Conservation (phyloP, 2,113 vertebrate species). For the Burhinus oedicnemus region DNA sequence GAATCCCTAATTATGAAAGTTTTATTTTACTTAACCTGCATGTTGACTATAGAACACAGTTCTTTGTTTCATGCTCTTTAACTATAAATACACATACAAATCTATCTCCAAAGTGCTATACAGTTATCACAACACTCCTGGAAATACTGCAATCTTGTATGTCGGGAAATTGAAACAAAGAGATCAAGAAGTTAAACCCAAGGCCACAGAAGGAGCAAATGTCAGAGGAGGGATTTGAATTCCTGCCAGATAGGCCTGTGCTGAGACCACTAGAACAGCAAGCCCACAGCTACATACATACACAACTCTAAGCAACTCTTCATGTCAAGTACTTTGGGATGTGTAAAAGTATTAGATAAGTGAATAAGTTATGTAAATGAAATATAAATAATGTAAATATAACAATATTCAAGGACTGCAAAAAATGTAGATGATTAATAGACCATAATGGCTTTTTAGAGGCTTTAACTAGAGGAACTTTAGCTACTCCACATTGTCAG, state of each 20-base stretch:
- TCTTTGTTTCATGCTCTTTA: neutral
- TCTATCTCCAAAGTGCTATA: slow-evolving; percentile 36
- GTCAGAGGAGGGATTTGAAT: slow-evolving; percentile 45
- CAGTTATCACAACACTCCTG: slow-evolving; percentile 54
- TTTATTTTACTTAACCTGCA: neutral
- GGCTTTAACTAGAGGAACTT: slow-evolving; percentile 4
- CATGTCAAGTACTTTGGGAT: slow-evolving; percentile 49
- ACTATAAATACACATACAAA: neutral
- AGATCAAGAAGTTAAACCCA: slow-evolving; percentile 47
- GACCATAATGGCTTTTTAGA: slow-evolving; percentile 67
- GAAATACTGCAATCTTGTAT: neutral
- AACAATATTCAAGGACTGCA: slow-evolving; percentile 53
- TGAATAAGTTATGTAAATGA: slow-evolving; percentile 53
- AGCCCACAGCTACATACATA: slow-evolving; percentile 56
- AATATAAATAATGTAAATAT: slow-evolving; percentile 57
- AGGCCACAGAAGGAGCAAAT: slow-evolving; percentile 63
- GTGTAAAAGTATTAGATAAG: slow-evolving; percentile 34
- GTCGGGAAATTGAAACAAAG: neutral
- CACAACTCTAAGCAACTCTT: slow-evolving; percentile 49
- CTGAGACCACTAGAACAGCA: slow-evolving; percentile 65
- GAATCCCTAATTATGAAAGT: neutral
- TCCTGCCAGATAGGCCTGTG: slow-evolving; percentile 58
- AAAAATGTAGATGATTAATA: slow-evolving; percentile 61
- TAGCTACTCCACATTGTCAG: neutral
- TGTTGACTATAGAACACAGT: neutral